Base-by-base conservation (phyloP, 2,113 vertebrate species). In the Salvelinus sp. region DNA sequence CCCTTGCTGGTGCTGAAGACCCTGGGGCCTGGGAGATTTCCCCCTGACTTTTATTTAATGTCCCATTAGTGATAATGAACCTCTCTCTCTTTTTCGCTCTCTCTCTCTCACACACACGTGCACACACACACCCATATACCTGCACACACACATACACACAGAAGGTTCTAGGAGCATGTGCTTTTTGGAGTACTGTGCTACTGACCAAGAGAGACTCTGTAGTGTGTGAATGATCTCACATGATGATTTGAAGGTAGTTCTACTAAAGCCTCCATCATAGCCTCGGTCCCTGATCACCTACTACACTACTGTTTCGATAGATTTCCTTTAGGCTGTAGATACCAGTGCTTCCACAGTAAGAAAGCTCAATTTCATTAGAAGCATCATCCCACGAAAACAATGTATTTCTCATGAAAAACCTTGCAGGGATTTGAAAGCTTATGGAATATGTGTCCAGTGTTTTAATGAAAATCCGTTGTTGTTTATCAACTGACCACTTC, bases 31-130 rank as follows among this genome's bases (percentile, higher is more conserved):
- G 30, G 70, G 72, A 78, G 76, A 83, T 76, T 80, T 83, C 75
- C 75, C 77, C 58, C 80, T 84, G 80, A 84, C 80, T 83, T 83
- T 86, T 88, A 83, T 83, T 78, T 88, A 86, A 83, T 86, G 79
- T 86, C 79, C 84, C 77, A 88, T 88, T 86, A 85, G 82, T 25
- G 75, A 73, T 83, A 88, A 86, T 86, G 87, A 88, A 83, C 78
- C 79, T 74, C 67, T 77, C 66, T 48, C 38, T 67, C 54, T 57
- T 5, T 27, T 30, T 38, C 22, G 0, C 62, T 22, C 62, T 10
- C 62, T 16, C 18, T 6, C 69, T 7, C 69, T 33, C 60, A n/a
- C 60, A n/a, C 67, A n/a, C 30, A 9, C 38, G 30, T 5, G 64
- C 69, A 69, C 27, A 20, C 47, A 14, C 48, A 60, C 65, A 75